Conservation (phyloP, 2,113 vertebrate species). For the Chionomys nivalis region DNA sequence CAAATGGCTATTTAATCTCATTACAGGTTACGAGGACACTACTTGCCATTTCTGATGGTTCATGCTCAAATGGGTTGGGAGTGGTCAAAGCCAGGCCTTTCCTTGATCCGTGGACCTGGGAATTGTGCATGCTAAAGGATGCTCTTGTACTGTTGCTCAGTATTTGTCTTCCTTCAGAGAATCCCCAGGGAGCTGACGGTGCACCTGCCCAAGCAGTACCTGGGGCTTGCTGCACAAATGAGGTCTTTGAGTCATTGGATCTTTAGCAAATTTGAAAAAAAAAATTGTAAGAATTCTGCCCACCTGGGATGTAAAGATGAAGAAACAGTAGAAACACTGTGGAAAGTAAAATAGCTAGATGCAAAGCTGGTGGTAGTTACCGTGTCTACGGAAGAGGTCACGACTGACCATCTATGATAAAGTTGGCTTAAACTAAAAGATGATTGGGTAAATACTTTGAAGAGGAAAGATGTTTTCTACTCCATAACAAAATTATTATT, state of each 20-base stretch:
- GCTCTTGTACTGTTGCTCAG: background rate
- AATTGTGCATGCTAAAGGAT: background rate
- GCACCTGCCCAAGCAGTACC: accelerated
- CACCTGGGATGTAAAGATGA: background rate
- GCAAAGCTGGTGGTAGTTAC: background rate
- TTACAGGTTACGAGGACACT: background rate
- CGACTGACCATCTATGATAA: background rate
- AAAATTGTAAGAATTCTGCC: background rate
- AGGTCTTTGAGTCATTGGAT: background rate
- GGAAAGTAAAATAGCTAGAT: background rate
- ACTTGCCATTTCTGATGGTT: background rate
- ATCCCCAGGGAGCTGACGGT: background rate
- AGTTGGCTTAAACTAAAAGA: background rate
- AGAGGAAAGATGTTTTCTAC: background rate
- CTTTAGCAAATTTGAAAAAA: background rate
- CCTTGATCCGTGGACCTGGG: background rate
- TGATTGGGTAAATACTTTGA: background rate
- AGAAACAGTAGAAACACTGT: background rate
- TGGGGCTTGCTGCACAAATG: background rate
- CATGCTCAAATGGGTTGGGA: background rate
- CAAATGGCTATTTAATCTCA: background rate
- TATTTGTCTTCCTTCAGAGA: background rate
- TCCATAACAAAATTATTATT: background rate
- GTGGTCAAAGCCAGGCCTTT: background rate
- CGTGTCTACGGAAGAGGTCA: background rate